Evolutionary conservation across 2,797 vertebrate species (phyloP).

Genomic region (Rhynchotus rufescens): DNA sequence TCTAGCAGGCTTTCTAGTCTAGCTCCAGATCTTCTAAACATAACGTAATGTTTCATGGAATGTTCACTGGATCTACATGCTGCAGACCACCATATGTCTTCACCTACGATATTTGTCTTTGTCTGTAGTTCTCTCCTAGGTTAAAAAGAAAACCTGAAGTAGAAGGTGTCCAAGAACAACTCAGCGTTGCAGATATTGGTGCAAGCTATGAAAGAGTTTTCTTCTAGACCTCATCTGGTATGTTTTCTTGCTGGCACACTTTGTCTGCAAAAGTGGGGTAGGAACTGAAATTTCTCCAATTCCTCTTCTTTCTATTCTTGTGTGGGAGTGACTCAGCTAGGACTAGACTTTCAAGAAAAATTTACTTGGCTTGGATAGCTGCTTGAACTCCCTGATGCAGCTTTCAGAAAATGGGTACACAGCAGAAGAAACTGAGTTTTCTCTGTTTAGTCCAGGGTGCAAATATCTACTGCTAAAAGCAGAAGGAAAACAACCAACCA

Average conservation of each 20-base stretch:
- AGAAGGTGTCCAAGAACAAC: neutral
- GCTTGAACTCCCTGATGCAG: neutral
- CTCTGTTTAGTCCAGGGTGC: neutral
- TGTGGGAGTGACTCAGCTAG: neutral
- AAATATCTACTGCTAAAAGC: neutral
- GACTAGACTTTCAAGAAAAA: neutral
- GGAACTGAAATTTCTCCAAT: neutral
- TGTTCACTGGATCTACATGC: neutral
- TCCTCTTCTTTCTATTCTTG: neutral
- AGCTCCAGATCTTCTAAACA: neutral
- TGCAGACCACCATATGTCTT: neutral
- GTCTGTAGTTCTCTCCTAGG: neutral
- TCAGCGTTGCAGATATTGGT: neutral
- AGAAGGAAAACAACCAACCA: neutral
- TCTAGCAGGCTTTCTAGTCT: neutral
- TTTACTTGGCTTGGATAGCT: neutral
- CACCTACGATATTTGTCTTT: neutral
- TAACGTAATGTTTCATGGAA: neutral
- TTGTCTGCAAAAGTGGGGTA: neutral
- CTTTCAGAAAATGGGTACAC: neutral
- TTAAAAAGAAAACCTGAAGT: neutral
- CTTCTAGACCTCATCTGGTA: neutral
- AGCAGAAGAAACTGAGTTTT: neutral
- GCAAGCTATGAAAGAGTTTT: neutral
- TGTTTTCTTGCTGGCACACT: neutral